Conservation (phyloP, 1,140 invertebrate genomes). For the Cydia fagiglandana region DNA sequence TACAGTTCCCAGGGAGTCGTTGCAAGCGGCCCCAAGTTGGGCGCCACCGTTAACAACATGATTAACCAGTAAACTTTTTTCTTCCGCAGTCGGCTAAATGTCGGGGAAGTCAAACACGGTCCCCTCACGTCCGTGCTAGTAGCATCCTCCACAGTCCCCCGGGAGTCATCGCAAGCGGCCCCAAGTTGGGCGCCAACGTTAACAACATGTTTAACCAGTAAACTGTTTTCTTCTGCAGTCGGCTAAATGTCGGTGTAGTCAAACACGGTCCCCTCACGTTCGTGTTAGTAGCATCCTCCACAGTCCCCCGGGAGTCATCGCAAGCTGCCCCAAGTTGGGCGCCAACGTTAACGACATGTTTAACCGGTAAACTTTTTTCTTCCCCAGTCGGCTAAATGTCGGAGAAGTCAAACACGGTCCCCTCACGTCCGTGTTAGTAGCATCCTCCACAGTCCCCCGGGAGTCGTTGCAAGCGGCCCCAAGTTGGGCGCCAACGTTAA, state of each 20-base stretch:
- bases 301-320: neutral
- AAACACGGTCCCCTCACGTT: neutral
- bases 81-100: neutral
- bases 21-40: neutral
- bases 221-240: too few relatives aligned
- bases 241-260: neutral
- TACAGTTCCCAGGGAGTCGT: neutral
- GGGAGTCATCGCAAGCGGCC: neutral
- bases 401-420: neutral
- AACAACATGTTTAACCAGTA: too few relatives aligned
- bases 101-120: neutral
- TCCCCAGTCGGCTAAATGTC: too few relatives aligned
- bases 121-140: neutral
- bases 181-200: neutral
- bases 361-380: too few relatives aligned
- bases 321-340: slow-evolving; percentile 6
- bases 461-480: slow-evolving; percentile 10
- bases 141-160: neutral
- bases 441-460: neutral
- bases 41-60: neutral
- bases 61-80: too few relatives aligned
- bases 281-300: neutral
- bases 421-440: neutral
- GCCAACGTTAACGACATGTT: slow-evolving; percentile 3
- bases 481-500: slow-evolving; percentile 8